phyloP scores from a whole-genome alignment of 53 echinoderm and acorn worm genomes.

The Arbacia lixula region DNA sequence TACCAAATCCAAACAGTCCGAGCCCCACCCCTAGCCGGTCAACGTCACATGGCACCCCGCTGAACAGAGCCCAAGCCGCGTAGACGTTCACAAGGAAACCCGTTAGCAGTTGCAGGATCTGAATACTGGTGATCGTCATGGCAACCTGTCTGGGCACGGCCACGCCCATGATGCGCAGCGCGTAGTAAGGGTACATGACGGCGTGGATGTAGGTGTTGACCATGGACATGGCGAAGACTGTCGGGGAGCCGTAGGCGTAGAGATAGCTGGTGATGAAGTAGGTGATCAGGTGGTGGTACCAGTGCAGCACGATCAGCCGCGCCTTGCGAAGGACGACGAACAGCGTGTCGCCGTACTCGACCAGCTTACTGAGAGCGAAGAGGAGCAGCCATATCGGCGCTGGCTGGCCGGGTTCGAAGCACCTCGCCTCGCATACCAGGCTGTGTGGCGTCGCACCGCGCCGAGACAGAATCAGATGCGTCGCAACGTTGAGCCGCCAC shows the following conservation, averaged over 20 bases:
- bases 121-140: slow-evolving; percentile 46
- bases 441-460: slow-evolving; percentile 10
- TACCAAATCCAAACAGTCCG: slow-evolving; percentile 40
- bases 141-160: slow-evolving; percentile 25
- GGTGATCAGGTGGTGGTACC: slow-evolving; percentile 53
- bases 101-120: slow-evolving; percentile 42
- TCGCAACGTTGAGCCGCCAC: slow-evolving; percentile 43
- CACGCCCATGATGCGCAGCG: slow-evolving; percentile 51
- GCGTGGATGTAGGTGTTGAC: slow-evolving; percentile 37
- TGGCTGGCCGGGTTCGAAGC: slow-evolving; percentile 25
- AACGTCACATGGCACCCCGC: slow-evolving; percentile 3
- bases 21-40: slow-evolving; percentile 13
- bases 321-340: slow-evolving; percentile 55
- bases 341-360: slow-evolving; percentile 47
- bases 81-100: slow-evolving; percentile 48
- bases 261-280: slow-evolving; percentile 45
- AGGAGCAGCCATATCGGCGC: slow-evolving; percentile 25
- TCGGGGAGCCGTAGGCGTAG: slow-evolving; percentile 45
- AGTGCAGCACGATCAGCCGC: slow-evolving; percentile 48
- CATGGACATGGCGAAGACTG: slow-evolving; percentile 50
- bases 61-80: slow-evolving; percentile 31
- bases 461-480: slow-evolving; percentile 23
- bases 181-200: slow-evolving; percentile 56
- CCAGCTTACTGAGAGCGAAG: slow-evolving; percentile 40
- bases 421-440: slow-evolving; percentile 18